These are phyloP conservation scores for Muntiacus muntjak DNA, from an alignment of 2,113 vertebrate species.

Conservation along the genomic window DNA sequence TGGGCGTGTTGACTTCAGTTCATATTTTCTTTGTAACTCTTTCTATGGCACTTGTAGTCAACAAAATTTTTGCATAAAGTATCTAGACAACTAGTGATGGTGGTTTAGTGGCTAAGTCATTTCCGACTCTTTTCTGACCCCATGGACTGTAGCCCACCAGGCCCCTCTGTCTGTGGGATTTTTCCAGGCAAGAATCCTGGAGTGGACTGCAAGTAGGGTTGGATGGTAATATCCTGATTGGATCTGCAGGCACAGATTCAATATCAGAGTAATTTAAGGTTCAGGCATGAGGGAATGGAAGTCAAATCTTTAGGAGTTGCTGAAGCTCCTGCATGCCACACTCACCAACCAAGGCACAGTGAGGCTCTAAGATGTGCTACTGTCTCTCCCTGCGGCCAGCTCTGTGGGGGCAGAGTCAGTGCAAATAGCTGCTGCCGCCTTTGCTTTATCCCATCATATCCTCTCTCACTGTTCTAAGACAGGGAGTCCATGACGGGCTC, in stretches of 20 bases:
- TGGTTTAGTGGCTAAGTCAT: not conserved
- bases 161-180: not conserved
- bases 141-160: not conserved
- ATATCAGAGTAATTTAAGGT: not conserved
- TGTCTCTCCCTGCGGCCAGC: not conserved
- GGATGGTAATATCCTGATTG: not conserved
- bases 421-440: not conserved
- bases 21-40: not conserved
- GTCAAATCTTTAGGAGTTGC: not conserved
- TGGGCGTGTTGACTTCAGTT: not conserved
- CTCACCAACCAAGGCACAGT: rapidly evolving
- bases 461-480: not conserved
- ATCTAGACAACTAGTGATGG: not conserved
- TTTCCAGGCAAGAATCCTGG: not conserved
- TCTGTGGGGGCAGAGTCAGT: not conserved
- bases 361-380: not conserved
- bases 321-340: not conserved
- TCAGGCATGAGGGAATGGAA: not conserved
- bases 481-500: rapidly evolving
- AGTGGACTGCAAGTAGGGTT: not conserved
- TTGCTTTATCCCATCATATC: rapidly evolving
- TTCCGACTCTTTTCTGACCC: not conserved
- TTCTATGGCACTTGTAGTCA: not conserved
- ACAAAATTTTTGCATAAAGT: not conserved
- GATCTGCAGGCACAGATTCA: not conserved